phyloP scores from a whole-genome alignment of 2,888 invertebrate species.

The Strigamia crassipes region DNA sequence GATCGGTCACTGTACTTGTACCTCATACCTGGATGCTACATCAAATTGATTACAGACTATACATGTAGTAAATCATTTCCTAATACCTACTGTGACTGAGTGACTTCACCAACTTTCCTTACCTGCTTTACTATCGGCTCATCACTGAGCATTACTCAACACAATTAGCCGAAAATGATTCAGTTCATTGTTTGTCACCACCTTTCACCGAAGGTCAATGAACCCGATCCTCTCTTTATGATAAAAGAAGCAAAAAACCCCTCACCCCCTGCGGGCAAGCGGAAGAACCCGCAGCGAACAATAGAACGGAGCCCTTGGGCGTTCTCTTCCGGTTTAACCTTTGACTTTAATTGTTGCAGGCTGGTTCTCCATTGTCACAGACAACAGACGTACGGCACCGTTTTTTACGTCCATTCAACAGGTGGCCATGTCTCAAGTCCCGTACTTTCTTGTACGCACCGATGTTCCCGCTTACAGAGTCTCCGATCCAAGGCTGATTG shows the following conservation, averaged over 20 bases:
- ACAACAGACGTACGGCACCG: slow-evolving; percentile 67
- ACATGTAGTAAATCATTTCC: neutral
- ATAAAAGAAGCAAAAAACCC: neutral
- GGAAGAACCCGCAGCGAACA: neutral
- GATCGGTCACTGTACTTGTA: too few species aligned
- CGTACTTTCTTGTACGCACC: slow-evolving; percentile 69
- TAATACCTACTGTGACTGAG: neutral
- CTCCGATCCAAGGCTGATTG: slow-evolving; percentile 53
- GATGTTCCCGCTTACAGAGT: slow-evolving; percentile 67
- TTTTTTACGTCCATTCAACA: slow-evolving; percentile 58
- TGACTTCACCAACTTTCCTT: neutral
- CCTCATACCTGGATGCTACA: too few species aligned
- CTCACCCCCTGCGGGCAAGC: neutral
- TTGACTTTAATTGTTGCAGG: slow-evolving; percentile 52
- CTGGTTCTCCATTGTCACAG: slow-evolving; percentile 55
- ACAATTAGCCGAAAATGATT: neutral
- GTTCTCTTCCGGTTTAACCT: neutral
- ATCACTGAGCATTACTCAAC: neutral
- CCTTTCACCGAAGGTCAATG: neutral
- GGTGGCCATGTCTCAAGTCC: slow-evolving; percentile 67
- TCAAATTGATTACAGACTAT: too few species aligned
- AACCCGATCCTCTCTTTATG: neutral
- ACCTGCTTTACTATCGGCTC: neutral
- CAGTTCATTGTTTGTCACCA: neutral
- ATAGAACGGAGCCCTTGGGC: neutral